Percentiles rank a stretch among this genome's conserved stretches.
Evolutionary conservation across 1,140 invertebrate genomes (phyloP).

Genomic region (Hetaerina americana): DNA sequence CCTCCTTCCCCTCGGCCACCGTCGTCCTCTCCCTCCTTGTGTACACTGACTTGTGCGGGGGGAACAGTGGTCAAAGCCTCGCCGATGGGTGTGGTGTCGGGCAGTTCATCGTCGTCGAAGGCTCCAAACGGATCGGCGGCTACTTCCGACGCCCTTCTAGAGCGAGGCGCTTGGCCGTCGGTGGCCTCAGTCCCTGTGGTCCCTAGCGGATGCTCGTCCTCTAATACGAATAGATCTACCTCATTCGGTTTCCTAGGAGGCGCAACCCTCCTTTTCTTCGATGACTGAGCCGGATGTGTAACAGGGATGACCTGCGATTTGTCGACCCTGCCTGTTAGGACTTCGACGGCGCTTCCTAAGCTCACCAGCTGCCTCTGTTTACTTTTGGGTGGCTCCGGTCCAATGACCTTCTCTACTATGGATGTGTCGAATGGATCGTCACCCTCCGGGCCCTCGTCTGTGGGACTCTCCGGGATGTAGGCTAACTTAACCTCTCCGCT

Average conservation of each 20-base stretch:
- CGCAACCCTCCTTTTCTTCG: constrained; percentile 10
- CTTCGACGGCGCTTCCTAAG: constrained; percentile 24
- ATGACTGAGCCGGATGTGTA: neutral
- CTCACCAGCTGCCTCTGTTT: constrained; percentile 68
- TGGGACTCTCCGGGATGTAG: constrained; percentile 69
- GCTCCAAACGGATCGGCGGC: neutral
- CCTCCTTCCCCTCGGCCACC: no score
- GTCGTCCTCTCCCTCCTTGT: constrained; percentile 18
- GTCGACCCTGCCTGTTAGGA: constrained; percentile 21
- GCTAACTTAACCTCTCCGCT: constrained; percentile 73
- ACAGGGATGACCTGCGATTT: neutral
- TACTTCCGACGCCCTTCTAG: neutral
- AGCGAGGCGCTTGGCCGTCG: neutral
- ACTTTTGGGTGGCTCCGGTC: constrained; percentile 50
- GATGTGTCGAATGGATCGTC: constrained; percentile 76
- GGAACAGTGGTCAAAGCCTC: constrained; percentile 10
- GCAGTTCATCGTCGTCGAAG: constrained; percentile 7
- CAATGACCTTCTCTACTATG: constrained; percentile 68
- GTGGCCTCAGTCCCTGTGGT: constrained; percentile 13
- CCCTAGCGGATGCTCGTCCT: constrained; percentile 13
- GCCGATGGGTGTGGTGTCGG: constrained; percentile 10
- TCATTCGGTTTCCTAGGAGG: constrained; percentile 14
- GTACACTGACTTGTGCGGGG: constrained; percentile 17
- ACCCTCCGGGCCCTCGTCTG: constrained; percentile 40
- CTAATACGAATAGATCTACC: constrained; percentile 13